phyloP scores from a whole-genome alignment of 2,888 invertebrate species.

The Abrostola triplasia region DNA sequence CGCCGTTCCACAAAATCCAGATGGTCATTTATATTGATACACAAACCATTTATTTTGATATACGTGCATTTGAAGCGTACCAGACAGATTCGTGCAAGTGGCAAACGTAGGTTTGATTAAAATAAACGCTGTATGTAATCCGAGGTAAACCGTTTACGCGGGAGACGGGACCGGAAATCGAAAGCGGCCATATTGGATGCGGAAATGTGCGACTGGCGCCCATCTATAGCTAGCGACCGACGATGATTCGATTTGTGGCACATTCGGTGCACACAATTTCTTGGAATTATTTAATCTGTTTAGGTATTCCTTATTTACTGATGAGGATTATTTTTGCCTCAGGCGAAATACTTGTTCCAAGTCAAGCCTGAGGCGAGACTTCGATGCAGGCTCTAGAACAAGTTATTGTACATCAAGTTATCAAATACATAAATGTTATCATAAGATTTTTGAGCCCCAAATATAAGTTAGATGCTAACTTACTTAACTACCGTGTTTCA shows the following conservation, averaged over 20 bases:
- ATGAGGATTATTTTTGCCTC: conserved; percentile 20
- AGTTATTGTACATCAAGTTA: background rate
- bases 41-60: conserved; percentile 46
- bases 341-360: too few species aligned
- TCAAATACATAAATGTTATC: background rate
- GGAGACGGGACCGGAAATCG: conserved; percentile 83
- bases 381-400: too few species aligned
- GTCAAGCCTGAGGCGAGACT: background rate
- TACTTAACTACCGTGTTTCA: too few species aligned
- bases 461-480: too few species aligned
- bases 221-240: conserved; percentile 40
- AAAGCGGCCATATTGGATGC: conserved; percentile 84
- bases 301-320: conserved; percentile 30
- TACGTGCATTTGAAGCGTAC: conserved; percentile 44
- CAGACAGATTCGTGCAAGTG: conserved; percentile 54
- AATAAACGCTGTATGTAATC: conserved; percentile 81
- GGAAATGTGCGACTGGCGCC: conserved; percentile 77
- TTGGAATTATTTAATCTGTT: conserved; percentile 48
- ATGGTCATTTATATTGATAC: conserved; percentile 31
- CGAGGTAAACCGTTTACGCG: conserved; percentile 79
- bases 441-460: background rate
- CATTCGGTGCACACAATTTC: conserved; percentile 45
- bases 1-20: conserved; percentile 34
- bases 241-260: conserved; percentile 59
- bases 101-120: conserved; percentile 69